Evolutionary conservation across 64 coral and sea anemone species (phyloP).

Genomic region (Pocillopora verrucosa): DNA sequence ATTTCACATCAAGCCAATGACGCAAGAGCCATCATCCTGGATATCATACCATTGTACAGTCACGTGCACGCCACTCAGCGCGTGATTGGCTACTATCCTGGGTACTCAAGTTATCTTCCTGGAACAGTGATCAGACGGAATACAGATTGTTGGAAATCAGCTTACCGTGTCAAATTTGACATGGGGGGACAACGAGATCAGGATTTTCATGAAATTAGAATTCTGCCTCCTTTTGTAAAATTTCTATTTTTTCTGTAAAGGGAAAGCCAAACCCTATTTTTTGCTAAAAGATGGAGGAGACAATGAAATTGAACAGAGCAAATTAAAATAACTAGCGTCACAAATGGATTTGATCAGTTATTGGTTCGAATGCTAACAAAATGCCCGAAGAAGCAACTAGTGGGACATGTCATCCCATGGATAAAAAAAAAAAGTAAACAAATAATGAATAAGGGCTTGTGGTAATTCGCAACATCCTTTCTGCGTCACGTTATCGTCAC

Average conservation of each 20-base stretch:
- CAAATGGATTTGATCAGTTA: too few species aligned
- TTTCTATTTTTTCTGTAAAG: neutral
- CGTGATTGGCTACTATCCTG: constrained; percentile 37
- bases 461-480: too few species aligned
- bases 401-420: too few species aligned
- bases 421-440: too few species aligned
- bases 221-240: constrained; percentile 1
- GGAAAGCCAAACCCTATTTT: neutral
- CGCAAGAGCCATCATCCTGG: constrained; percentile 24
- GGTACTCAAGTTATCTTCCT: neutral
- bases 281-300: neutral
- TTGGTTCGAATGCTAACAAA: too few species aligned
- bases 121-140: constrained; percentile 4
- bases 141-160: neutral
- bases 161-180: constrained; percentile 6
- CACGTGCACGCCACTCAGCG: constrained; percentile 32
- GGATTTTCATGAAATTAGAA: constrained; percentile 17
- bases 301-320: neutral
- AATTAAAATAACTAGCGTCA: neutral
- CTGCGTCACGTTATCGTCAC: too few species aligned
- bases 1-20: constrained; percentile 8
- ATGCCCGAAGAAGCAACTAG: too few species aligned
- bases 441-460: too few species aligned
- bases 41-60: constrained; percentile 3
- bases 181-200: neutral